Base-by-base conservation (phyloP, 2,888 invertebrate species). In the Agrilus biguttatus region DNA sequence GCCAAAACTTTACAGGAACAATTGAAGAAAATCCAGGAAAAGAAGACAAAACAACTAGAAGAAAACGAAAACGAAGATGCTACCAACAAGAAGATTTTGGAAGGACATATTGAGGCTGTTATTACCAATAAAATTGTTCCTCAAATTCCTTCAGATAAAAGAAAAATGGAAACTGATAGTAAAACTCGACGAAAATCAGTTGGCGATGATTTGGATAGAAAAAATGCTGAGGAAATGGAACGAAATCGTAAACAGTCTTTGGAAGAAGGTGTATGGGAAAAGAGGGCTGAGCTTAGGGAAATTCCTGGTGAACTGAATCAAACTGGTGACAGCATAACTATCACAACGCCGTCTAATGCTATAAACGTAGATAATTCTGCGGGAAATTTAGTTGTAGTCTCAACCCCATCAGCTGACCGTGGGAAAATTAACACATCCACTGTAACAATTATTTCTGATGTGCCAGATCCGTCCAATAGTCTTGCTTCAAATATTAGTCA, bases 401-500 rank as follows among this genome's bases (percentile, higher is more conserved):
- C 63, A 7, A 57, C 63, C 32, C 54, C 53, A 14, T 60, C 56
- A 44, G 50, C 55, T 8, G 62, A 63, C 39, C 55, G 58, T 14
- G 59, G 58, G 46, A 67, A 67, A 51, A 51, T 63, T 37, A 71
- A 69, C 40, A 72, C 70, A 36, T 72, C 73, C 33, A 67, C 65
- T 36, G 72, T 73, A 43, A 67, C 68, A 13, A 73, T 72, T 45
- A 73, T 68, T 50, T 63, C 71, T 3, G 71, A 72, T 45, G 59
- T 68, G 54, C 71, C 73, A 37, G 74, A 78, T 57, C 67, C 72
- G 46, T 78, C 78, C n/a, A 85, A 85, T 65, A 83, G 83, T 54
- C 67, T 85, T 51, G 80, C 80, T 2, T 77, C 82, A 33, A 78
- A 79, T 49, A 77, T 83, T 40, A 84, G 81, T 43, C 82, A 82